phyloP scores from a whole-genome alignment of 2,888 invertebrate genomes.

The Diploptera punctata region DNA sequence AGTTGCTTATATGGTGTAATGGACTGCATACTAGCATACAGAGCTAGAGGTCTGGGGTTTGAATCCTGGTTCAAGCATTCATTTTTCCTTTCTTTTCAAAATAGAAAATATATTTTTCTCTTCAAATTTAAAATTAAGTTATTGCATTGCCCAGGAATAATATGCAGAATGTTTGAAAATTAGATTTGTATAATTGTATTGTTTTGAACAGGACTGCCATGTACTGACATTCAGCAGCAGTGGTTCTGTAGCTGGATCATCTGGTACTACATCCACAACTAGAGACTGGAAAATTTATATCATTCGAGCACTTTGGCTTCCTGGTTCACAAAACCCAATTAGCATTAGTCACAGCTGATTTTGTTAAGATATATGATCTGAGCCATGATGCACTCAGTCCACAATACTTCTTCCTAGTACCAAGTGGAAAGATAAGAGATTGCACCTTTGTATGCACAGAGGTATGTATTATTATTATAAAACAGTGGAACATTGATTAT shows the following conservation, averaged over 20 bases:
- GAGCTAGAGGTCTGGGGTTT: too few relatives aligned
- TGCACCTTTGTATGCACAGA: conserved; percentile 70
- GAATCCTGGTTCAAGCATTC: too few relatives aligned
- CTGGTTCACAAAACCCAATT: conserved; percentile 95
- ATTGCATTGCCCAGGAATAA: too few relatives aligned
- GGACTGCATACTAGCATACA: too few relatives aligned
- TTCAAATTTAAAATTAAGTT: too few relatives aligned
- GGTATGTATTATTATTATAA: conserved; percentile 47
- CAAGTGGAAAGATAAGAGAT: conserved; percentile 93
- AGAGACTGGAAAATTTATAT: conserved; percentile 92
- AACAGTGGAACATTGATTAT: too few relatives aligned
- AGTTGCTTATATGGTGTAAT: too few relatives aligned
- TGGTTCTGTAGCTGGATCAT: conserved; percentile 89
- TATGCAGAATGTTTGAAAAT: too few relatives aligned
- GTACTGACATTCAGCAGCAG: conserved; percentile 87
- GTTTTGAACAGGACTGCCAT: conserved; percentile 93
- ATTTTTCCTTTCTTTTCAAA: too few relatives aligned
- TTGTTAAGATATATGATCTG: conserved; percentile 95
- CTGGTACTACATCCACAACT: conserved; percentile 90
- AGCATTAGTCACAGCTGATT: conserved; percentile 94
- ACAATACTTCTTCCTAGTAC: conserved; percentile 92
- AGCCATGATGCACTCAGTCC: conserved; percentile 88
- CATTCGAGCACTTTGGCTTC: too few relatives aligned
- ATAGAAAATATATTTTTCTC: too few relatives aligned
- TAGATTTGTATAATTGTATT: too few relatives aligned